Base-by-base conservation (phyloP, 2,113 vertebrate genomes). In the Panthera uncia region DNA sequence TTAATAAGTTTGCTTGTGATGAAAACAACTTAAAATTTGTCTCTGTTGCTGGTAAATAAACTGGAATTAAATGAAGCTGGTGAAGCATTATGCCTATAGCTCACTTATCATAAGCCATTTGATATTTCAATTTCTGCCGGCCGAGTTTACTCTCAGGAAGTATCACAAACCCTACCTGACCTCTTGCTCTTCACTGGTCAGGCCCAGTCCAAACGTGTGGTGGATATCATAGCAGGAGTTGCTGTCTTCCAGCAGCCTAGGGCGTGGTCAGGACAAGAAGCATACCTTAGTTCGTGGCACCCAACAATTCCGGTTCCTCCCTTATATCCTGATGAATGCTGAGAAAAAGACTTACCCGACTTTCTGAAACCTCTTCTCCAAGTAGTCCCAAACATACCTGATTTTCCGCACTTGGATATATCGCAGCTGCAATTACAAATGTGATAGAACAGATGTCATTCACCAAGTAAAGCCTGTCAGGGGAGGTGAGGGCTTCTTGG, bases 321-420 rank as follows among this genome's bases (percentile, higher is more conserved):
- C 18, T 52, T 10, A 4, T 9, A 36, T 21, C 18, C 38, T 81
- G 10, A 76, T 16, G 7, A 57, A 14, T 21, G 5, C 1, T 83
- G 13, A 88, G 29, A 65, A 88, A 90, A 82, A 27, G 0, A 13
- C 98, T 98, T 95, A 99, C 99, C 98, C 99, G 52, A 98, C 97
- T 98, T 98, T 98, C 89, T 94, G 97, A 96, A 99, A 99, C 23
- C 71, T 91, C 89, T 98, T 98, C 91, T 98, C 97, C 21, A 94
- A 71, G 38, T 96, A 85, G 94, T 98, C 97, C 99, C 99, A 99
- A 91, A 98, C 57, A 15, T 99, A 98, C 88, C 91, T 97, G 71
- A 99, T 98, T 98, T 99, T 99, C 97, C 99, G 99, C 73, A 98
- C 98, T 89, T 98, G 98, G 81, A 99, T 98, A 86, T 90, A 99